Evolutionary conservation across 2,113 vertebrate genomes (phyloP).

Genomic region (Pterocles orientalis): DNA sequence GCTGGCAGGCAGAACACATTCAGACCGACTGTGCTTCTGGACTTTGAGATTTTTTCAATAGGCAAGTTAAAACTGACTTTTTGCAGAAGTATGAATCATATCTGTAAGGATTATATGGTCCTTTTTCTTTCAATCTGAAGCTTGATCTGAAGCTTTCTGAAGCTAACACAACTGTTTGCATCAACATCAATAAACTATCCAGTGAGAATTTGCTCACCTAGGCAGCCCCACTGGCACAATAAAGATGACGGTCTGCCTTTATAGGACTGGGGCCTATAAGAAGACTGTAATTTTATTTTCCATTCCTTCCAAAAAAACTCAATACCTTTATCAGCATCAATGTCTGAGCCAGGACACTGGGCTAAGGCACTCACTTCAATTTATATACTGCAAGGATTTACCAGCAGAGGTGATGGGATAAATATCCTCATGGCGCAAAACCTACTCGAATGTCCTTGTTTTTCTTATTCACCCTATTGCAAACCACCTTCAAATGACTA

Average conservation of each 20-base stretch:
- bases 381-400: not conserved
- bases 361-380: not conserved
- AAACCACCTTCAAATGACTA: not conserved
- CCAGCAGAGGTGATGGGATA: not conserved
- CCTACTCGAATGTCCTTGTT: not conserved
- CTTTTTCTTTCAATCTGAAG: not conserved
- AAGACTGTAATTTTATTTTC: not conserved
- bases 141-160: not conserved
- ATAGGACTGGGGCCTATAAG: not conserved
- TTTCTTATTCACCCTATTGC: not conserved
- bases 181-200: not conserved
- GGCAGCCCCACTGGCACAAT: not conserved
- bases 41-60: not conserved
- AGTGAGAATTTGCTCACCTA: not conserved
- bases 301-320: not conserved
- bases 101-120: not conserved
- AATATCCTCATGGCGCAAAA: not conserved
- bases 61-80: not conserved
- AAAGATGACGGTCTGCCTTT: not conserved
- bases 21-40: not conserved
- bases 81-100: not conserved
- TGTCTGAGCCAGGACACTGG: not conserved
- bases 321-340: not conserved
- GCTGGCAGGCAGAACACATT: not conserved
- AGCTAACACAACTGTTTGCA: not conserved